Conservation (phyloP, 2,113 vertebrate species). For the Leuciscus idus region DNA sequence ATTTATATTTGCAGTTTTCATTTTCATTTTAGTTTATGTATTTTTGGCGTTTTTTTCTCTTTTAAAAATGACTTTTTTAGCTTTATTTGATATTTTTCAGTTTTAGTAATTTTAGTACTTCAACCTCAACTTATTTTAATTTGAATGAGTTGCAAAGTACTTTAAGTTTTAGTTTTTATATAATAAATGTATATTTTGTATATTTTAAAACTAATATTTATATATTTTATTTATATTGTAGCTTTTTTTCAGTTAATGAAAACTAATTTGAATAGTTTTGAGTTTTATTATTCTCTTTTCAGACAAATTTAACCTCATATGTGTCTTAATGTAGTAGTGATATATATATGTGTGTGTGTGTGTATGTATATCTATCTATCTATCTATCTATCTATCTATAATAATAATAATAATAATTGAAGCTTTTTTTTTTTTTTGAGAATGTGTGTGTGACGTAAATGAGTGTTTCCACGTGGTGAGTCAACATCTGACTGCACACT, state of each 20-base stretch:
- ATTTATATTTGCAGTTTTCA: neutral
- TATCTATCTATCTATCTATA: too few relatives aligned
- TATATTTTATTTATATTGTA: neutral
- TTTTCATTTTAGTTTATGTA: too few relatives aligned
- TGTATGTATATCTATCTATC: too few relatives aligned
- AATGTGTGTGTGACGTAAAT: neutral
- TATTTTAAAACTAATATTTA: too few relatives aligned
- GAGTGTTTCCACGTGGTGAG: constrained; percentile 18
- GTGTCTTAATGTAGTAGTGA: neutral
- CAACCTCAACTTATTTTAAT: neutral
- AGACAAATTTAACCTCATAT: neutral
- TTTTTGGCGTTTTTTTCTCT: too few relatives aligned
- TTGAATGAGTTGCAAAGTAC: neutral
- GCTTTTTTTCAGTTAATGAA: neutral
- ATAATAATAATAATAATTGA: too few relatives aligned
- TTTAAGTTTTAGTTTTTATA: too few relatives aligned
- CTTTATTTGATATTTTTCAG: neutral
- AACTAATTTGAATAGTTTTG: too few relatives aligned
- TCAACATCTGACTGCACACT: constrained; percentile 39
- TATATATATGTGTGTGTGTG: too few relatives aligned
- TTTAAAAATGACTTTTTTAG: too few relatives aligned
- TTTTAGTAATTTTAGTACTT: neutral
- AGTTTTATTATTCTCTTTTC: neutral
- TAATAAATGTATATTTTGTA: too few relatives aligned
- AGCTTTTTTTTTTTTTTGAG: neutral